Evolutionary conservation across 2,797 vertebrate species (phyloP).

Genomic region (Amphiprion clarkii): DNA sequence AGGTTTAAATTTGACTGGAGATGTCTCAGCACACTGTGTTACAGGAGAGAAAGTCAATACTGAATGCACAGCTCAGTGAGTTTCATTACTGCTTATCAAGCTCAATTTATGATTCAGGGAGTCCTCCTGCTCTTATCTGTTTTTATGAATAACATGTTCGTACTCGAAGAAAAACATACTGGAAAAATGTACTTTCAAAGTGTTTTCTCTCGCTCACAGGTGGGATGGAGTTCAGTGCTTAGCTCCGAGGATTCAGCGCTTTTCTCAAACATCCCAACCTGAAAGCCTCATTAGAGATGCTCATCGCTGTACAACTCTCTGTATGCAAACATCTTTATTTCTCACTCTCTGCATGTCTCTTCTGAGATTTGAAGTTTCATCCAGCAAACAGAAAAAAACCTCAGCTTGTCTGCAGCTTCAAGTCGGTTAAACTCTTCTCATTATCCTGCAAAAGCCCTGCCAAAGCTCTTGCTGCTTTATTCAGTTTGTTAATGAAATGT

Average conservation of each 20-base stretch:
- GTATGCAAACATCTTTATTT: slow-evolving; percentile 19
- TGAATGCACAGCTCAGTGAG: slow-evolving; percentile 36
- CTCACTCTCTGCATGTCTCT: slow-evolving; percentile 25
- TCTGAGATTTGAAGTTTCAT: slow-evolving; percentile 27
- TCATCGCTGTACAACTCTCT: slow-evolving; percentile 49
- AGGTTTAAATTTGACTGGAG: slow-evolving; percentile 41
- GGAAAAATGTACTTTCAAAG: slow-evolving; percentile 6
- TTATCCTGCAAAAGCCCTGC: slow-evolving; percentile 43
- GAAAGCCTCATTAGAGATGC: slow-evolving; percentile 59
- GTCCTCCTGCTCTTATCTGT: background rate
- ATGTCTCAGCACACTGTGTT: slow-evolving; percentile 22
- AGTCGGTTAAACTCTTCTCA: slow-evolving; percentile 49
- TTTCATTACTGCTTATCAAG: slow-evolving; percentile 54
- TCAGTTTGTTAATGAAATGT: slow-evolving; percentile 48
- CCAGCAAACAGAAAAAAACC: slow-evolving; percentile 31
- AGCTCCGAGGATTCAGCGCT: background rate
- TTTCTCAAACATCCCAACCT: background rate
- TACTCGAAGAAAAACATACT: slow-evolving; percentile 8
- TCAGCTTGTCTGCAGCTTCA: slow-evolving; percentile 22
- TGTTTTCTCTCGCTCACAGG: slow-evolving; percentile 7
- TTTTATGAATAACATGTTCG: slow-evolving; percentile 16
- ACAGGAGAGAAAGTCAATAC: slow-evolving; percentile 67
- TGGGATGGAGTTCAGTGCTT: background rate
- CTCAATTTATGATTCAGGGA: slow-evolving; percentile 31
- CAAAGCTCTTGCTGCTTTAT: slow-evolving; percentile 36